phyloP scores from a whole-genome alignment of 2,888 invertebrate genomes.

The Mimumesa dahlbomi region DNA sequence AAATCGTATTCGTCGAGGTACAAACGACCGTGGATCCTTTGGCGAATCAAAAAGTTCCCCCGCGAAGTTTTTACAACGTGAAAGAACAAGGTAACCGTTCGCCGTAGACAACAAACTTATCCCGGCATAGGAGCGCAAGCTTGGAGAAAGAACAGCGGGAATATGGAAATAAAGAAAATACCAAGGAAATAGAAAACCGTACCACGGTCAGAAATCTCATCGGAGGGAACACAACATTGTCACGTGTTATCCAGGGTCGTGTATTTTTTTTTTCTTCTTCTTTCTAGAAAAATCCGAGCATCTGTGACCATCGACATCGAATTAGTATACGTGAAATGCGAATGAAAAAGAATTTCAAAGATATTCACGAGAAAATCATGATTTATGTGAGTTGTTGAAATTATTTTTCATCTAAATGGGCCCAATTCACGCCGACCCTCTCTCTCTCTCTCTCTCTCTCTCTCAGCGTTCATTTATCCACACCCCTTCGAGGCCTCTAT shows the following conservation, averaged over 20 bases:
- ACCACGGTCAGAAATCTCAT: constrained; percentile 24
- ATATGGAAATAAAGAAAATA: constrained; percentile 9
- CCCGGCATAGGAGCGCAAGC: constrained; percentile 1
- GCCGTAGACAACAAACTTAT: constrained; percentile 23
- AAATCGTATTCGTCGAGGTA: constrained; percentile 11
- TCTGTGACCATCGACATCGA: no score
- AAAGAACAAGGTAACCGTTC: neutral
- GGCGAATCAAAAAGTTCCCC: neutral
- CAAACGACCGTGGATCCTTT: neutral
- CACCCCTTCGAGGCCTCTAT: constrained; percentile 18
- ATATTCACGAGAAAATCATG: no score
- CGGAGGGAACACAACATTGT: constrained; percentile 44
- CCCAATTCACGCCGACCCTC: no score
- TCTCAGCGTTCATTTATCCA: constrained; percentile 43
- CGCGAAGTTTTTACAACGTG: constrained; percentile 7
- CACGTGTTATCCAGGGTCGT: constrained; percentile 51
- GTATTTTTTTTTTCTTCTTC: neutral
- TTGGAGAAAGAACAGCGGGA: neutral
- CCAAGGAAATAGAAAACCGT: constrained; percentile 14
- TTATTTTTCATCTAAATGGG: no score
- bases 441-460: neutral
- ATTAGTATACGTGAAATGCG: no score
- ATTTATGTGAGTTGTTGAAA: no score
- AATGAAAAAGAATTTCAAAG: neutral
- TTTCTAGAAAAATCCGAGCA: no score